phyloP scores from a whole-genome alignment of 2,888 invertebrate species.

The Aplocera efformata region DNA sequence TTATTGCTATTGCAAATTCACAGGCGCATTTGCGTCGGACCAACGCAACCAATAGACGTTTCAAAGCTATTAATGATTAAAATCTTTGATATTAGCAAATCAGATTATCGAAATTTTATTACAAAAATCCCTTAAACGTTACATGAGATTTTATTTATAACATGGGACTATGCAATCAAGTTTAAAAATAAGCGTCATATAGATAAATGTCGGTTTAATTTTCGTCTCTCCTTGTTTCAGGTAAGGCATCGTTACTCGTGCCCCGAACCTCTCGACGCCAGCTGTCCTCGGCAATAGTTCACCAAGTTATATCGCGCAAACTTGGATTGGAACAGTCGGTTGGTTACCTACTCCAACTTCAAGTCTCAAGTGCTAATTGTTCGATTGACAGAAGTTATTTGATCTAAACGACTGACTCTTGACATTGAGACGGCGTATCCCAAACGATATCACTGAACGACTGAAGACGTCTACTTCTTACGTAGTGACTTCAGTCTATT shows the following conservation, averaged over 20 bases:
- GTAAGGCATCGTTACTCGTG: slow-evolving; percentile 11
- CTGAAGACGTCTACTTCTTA: too few species aligned
- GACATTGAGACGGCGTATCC: too few species aligned
- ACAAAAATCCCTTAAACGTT: too few species aligned
- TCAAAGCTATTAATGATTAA: too few species aligned
- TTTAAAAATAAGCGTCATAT: too few species aligned
- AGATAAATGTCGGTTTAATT: too few species aligned
- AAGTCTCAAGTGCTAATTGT: slow-evolving; percentile 13
- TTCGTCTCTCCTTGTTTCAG: slow-evolving; percentile 16
- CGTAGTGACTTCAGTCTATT: too few species aligned
- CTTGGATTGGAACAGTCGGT: slow-evolving; percentile 6
- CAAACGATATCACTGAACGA: too few species aligned
- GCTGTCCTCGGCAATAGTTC: slow-evolving; percentile 6
- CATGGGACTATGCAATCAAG: too few species aligned
- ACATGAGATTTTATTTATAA: slow-evolving; percentile 17
- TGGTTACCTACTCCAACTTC: background rate
- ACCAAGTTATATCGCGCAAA: slow-evolving; percentile 4
- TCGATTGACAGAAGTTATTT: slow-evolving; percentile 1
- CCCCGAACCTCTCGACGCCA: too few species aligned
- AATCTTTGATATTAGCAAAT: too few species aligned
- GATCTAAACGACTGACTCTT: background rate
- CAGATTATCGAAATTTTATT: too few species aligned
- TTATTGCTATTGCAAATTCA: slow-evolving; percentile 14
- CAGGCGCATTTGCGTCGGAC: slow-evolving; percentile 2
- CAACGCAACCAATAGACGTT: background rate